These are phyloP conservation scores for Rhinichthys osculus DNA, from an alignment of 2,797 vertebrate species.

Conservation along the genomic window DNA sequence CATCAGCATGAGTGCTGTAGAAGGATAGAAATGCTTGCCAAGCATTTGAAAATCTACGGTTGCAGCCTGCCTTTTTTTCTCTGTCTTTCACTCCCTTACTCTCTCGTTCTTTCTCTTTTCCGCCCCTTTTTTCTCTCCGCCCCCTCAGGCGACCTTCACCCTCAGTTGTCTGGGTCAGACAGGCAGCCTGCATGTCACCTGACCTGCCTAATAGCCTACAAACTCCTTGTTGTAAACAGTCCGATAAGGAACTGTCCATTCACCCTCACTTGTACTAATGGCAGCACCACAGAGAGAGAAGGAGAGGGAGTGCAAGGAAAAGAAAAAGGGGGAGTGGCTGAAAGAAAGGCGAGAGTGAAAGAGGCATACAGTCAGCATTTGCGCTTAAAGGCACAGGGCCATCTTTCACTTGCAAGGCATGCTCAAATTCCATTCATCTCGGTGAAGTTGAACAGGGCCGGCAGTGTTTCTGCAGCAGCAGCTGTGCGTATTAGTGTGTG, in stretches of 20 bases:
- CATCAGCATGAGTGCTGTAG: constrained; percentile 11
- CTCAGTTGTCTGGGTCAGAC: constrained; percentile 69
- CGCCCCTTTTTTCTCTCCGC: constrained; percentile 15
- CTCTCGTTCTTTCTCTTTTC: constrained; percentile 10
- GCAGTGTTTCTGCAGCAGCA: constrained; percentile 36
- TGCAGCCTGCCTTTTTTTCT: constrained; percentile 32
- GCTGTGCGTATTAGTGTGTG: constrained; percentile 21
- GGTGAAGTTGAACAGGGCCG: constrained; percentile 21
- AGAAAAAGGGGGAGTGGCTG: constrained; percentile 17
- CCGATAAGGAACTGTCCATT: constrained; percentile 74
- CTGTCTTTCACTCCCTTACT: constrained; percentile 13
- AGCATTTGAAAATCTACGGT: constrained; percentile 67
- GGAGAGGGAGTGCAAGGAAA: constrained; percentile 12
- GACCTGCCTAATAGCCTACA: constrained; percentile 74
- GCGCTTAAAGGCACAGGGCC: constrained; percentile 66
- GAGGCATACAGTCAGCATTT: constrained; percentile 57
- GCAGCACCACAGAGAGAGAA: constrained; percentile 9
- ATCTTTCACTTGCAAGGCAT: constrained; percentile 30
- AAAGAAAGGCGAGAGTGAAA: constrained; percentile 35
- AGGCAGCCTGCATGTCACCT: constrained; percentile 71
- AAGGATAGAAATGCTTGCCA: constrained; percentile 20
- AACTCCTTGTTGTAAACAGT: constrained; percentile 73
- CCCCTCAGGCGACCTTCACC: constrained; percentile 70
- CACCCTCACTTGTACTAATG: constrained; percentile 64
- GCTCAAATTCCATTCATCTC: constrained; percentile 29